Percentiles rank a stretch among this genome's conserved stretches.
phyloP scores from a whole-genome alignment of 2,113 vertebrate genomes.

The Ceyx cyanopectus region DNA sequence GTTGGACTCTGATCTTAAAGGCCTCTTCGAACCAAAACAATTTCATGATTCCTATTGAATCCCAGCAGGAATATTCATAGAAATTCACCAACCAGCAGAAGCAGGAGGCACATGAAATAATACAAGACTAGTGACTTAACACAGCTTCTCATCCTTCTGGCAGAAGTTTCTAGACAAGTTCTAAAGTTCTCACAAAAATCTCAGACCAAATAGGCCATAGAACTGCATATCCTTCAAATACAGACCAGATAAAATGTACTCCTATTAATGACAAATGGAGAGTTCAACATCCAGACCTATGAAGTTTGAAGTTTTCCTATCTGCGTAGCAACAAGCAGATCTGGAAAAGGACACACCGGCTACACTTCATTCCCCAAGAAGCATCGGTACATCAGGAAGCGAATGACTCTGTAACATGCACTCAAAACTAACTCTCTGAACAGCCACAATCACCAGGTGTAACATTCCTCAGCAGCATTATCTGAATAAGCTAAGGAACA shows the following conservation, averaged over 20 bases:
- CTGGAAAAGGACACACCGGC: not conserved
- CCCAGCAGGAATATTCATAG: not conserved
- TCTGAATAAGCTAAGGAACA: not conserved
- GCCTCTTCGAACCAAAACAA: not conserved
- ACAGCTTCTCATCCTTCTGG: not conserved
- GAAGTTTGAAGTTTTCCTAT: not conserved
- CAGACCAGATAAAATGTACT: not conserved
- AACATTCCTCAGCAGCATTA: not conserved
- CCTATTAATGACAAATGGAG: not conserved
- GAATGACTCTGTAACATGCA: not conserved
- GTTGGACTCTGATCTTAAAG: not conserved
- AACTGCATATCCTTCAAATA: not conserved
- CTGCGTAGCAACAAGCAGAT: not conserved
- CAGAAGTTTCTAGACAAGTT: not conserved
- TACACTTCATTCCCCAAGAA: not conserved
- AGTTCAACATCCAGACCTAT: not conserved
- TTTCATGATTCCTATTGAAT: not conserved
- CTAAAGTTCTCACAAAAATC: not conserved
- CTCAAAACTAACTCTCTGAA: not conserved
- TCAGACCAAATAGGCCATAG: not conserved
- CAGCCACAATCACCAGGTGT: not conserved
- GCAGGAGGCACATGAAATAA: not conserved
- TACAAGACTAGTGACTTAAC: not conserved
- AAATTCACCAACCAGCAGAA: not conserved
- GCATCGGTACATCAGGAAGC: not conserved